Conservation (phyloP, 2,888 invertebrate genomes). For the Glyphotaelius pellucidus region DNA sequence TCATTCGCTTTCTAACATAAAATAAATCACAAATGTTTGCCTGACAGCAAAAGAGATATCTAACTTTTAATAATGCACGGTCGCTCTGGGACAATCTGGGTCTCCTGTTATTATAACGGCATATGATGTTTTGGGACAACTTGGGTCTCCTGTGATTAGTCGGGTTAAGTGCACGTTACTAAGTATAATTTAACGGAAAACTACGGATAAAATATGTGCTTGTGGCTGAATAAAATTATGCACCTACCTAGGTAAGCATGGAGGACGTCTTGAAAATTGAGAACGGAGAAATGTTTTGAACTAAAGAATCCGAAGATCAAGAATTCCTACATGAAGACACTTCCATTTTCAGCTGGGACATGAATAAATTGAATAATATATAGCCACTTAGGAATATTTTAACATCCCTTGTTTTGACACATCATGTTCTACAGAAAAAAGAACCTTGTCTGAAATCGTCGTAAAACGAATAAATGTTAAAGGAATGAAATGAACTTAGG, state of each 20-base stretch:
- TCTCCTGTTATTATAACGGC: too few relatives aligned
- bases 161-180: background rate
- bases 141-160: too few relatives aligned
- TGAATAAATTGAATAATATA: background rate
- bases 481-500: too few relatives aligned
- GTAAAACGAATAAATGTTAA: background rate
- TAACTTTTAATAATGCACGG: too few relatives aligned
- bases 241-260: background rate
- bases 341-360: background rate
- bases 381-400: background rate
- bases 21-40: too few relatives aligned
- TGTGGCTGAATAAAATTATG: background rate
- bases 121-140: too few relatives aligned
- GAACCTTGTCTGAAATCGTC: background rate
- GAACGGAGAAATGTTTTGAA: background rate
- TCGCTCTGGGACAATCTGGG: too few relatives aligned
- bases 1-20: too few relatives aligned
- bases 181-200: background rate
- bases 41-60: too few relatives aligned
- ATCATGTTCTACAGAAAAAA: background rate
- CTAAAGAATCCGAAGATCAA: background rate
- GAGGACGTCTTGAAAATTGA: background rate
- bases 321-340: background rate
- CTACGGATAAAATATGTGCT: background rate
- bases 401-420: background rate